Conservation (phyloP, 2,797 vertebrate genomes). For the Sardinella longiceps region DNA sequence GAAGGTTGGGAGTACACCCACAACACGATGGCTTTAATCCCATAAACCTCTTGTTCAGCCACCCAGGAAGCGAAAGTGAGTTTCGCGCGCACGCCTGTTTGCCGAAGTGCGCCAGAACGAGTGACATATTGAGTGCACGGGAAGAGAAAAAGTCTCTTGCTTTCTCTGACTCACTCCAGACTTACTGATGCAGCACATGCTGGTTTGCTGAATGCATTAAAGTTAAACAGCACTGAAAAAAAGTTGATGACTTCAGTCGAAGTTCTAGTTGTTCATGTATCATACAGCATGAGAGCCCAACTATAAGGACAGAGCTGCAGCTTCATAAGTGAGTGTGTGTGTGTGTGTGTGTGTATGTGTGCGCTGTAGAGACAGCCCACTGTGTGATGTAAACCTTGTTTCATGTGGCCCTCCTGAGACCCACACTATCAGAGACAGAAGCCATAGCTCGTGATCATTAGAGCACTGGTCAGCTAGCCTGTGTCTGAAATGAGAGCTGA, state of each 20-base stretch:
- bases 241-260: not conserved
- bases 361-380: not conserved
- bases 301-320: not conserved
- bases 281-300: not conserved
- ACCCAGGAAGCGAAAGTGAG: not conserved
- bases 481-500: not conserved
- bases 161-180: not conserved
- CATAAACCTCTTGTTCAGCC: constrained; percentile 39
- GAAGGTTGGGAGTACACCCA: constrained; percentile 37
- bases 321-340: not conserved
- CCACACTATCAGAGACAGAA: not conserved
- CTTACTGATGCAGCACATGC: not conserved
- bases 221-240: not conserved
- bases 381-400: not conserved
- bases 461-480: not conserved
- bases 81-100: constrained; percentile 30
- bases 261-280: not conserved
- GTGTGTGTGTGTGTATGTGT: too few species aligned
- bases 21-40: constrained; percentile 31
- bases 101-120: not conserved
- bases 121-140: not conserved
- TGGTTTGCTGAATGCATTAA: not conserved
- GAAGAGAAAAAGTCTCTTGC: not conserved
- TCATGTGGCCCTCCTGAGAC: not conserved
- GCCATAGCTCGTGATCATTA: not conserved